These are phyloP conservation scores for Megalops cyprinoides DNA, from an alignment of 2,797 vertebrate genomes.

Conservation along the genomic window DNA sequence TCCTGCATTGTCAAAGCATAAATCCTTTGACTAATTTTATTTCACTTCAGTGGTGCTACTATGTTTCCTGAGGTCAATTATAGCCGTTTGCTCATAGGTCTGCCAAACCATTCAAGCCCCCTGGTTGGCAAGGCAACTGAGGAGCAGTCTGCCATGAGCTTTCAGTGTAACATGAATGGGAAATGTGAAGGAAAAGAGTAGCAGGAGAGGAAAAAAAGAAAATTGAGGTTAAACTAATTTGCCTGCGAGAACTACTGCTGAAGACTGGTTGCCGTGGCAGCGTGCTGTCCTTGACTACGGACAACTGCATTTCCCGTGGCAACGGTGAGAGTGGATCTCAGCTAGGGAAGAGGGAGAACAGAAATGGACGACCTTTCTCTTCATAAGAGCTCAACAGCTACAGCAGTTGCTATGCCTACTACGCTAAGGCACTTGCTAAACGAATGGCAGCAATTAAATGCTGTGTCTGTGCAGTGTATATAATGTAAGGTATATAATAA, in stretches of 20 bases:
- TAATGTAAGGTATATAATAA: too few species aligned
- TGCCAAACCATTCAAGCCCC: background rate
- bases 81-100: background rate
- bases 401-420: background rate
- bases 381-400: background rate
- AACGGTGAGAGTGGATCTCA: background rate
- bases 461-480: too few species aligned
- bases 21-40: background rate
- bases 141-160: slow-evolving; percentile 15
- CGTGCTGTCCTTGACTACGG: slow-evolving; percentile 53
- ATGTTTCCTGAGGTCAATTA: background rate
- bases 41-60: background rate
- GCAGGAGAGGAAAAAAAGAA: slow-evolving; percentile 21
- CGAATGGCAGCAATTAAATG: too few species aligned
- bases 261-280: slow-evolving; percentile 52
- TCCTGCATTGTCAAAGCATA: too few species aligned
- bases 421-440: too few species aligned
- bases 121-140: slow-evolving; percentile 46
- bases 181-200: slow-evolving; percentile 29
- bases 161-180: slow-evolving; percentile 28
- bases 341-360: background rate
- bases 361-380: background rate
- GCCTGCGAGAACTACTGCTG: slow-evolving; percentile 41
- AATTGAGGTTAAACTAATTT: slow-evolving; percentile 42
- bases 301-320: slow-evolving; percentile 37